phyloP scores from a whole-genome alignment of 2,113 vertebrate species.

The Tetraodon nigroviridis region DNA sequence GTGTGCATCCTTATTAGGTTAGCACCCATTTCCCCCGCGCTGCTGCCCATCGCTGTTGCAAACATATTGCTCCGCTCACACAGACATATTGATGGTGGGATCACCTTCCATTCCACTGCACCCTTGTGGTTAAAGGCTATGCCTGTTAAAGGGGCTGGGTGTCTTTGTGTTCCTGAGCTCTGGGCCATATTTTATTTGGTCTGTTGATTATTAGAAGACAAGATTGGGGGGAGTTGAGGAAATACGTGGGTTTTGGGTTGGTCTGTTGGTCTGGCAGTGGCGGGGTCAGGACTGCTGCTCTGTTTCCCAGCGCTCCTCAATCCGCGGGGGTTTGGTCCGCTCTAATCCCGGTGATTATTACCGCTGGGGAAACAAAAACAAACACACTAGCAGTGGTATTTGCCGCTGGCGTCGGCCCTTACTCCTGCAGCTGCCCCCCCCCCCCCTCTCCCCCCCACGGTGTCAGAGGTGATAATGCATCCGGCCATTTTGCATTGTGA shows the following conservation, averaged over 20 bases:
- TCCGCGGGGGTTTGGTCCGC: slow-evolving; percentile 70
- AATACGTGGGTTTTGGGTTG: slow-evolving; percentile 4
- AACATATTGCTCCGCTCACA: slow-evolving; percentile 43
- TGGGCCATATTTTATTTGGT: slow-evolving; percentile 42
- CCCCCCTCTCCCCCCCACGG: too few species aligned
- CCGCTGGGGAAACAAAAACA: slow-evolving; percentile 53
- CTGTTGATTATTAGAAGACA: slow-evolving; percentile 34
- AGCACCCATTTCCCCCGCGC: slow-evolving; percentile 36
- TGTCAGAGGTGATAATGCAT: slow-evolving; percentile 66
- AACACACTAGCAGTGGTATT: slow-evolving; percentile 52
- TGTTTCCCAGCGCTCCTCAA: too few species aligned
- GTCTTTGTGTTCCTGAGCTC: slow-evolving; percentile 38
- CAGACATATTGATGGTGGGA: slow-evolving; percentile 66
- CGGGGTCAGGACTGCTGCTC: slow-evolving; percentile 31
- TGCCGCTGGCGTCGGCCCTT: slow-evolving; percentile 60
- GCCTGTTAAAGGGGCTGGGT: slow-evolving; percentile 39
- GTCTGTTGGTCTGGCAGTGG: slow-evolving; percentile 36
- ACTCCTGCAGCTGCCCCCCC: slow-evolving; percentile 40
- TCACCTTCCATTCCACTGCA: slow-evolving; percentile 69
- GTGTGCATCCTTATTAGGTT: slow-evolving; percentile 46
- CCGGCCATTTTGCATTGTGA: slow-evolving; percentile 36
- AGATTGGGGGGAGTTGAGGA: not conserved
- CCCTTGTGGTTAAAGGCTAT: slow-evolving; percentile 52
- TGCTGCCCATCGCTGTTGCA: slow-evolving; percentile 45
- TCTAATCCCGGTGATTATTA: slow-evolving; percentile 74